Evolutionary conservation across 2,113 vertebrate genomes (phyloP).

Genomic region (Peromyscus californicus): DNA sequence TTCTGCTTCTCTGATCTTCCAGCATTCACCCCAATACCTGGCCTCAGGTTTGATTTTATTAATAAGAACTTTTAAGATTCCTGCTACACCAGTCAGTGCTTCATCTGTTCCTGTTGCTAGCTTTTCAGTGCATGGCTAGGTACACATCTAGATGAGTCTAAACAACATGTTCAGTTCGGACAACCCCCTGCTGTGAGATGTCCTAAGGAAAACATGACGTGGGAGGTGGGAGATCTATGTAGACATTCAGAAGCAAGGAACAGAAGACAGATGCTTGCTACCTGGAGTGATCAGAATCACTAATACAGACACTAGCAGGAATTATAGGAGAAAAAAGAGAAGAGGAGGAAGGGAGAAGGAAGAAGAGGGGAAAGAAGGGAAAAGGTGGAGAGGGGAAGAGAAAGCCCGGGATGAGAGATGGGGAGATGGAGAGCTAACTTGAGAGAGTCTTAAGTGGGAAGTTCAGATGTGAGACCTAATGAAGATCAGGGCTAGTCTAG

Average conservation of each 20-base stretch:
- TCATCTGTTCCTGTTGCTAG: background rate
- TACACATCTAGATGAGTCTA: background rate
- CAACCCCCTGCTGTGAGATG: no score
- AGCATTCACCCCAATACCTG: no score
- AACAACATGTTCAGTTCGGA: background rate
- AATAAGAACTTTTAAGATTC: no score
- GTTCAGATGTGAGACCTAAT: background rate
- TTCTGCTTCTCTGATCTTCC: no score
- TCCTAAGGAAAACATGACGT: fast-evolving
- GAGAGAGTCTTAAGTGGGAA: background rate
- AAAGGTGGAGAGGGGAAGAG: background rate
- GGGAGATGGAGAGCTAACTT: no score
- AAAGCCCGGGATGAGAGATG: background rate
- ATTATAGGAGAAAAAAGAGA: background rate
- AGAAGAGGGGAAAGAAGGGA: background rate
- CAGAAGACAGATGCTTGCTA: background rate
- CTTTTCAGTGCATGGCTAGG: fast-evolving
- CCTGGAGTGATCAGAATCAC: fast-evolving
- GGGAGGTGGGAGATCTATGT: no score
- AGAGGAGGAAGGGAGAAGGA: no score
- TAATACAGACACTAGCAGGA: fast-evolving
- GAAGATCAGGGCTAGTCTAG: background rate
- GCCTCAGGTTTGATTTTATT: no score
- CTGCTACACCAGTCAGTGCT: no score
- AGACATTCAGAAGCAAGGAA: background rate